Conservation (phyloP, 2,113 vertebrate species). For the Motacilla tschutschensis region DNA sequence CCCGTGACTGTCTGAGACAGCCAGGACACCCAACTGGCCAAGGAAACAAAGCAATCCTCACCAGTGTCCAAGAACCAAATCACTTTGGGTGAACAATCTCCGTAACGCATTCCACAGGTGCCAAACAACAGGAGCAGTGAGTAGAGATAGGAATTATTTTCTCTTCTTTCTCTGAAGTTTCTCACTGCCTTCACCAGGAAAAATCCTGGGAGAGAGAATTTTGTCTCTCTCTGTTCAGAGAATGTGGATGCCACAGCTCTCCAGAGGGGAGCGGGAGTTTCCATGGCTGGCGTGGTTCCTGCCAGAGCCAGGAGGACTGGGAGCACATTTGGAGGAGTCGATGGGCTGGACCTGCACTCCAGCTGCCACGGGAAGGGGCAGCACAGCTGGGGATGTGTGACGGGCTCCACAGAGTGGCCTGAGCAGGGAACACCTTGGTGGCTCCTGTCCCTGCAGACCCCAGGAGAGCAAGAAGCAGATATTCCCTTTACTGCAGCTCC, state of each 20-base stretch:
- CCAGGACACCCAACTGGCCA: no score
- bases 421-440: background rate
- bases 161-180: no score
- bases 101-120: no score
- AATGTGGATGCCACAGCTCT: background rate
- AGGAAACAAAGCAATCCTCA: no score
- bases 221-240: no score
- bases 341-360: background rate
- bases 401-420: background rate
- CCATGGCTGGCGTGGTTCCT: rapidly evolving
- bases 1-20: no score
- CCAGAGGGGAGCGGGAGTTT: background rate
- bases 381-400: background rate
- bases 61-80: no score
- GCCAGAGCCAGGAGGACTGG: background rate
- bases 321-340: background rate
- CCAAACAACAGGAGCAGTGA: no score
- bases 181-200: no score
- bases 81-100: no score
- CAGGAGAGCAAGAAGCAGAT: background rate
- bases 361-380: background rate
- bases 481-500: background rate
- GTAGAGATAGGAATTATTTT: no score
- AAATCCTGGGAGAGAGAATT: no score
- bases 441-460: background rate